These are phyloP conservation scores for Plotosus lineatus DNA, from an alignment of 2,113 vertebrate genomes.

Conservation along the genomic window DNA sequence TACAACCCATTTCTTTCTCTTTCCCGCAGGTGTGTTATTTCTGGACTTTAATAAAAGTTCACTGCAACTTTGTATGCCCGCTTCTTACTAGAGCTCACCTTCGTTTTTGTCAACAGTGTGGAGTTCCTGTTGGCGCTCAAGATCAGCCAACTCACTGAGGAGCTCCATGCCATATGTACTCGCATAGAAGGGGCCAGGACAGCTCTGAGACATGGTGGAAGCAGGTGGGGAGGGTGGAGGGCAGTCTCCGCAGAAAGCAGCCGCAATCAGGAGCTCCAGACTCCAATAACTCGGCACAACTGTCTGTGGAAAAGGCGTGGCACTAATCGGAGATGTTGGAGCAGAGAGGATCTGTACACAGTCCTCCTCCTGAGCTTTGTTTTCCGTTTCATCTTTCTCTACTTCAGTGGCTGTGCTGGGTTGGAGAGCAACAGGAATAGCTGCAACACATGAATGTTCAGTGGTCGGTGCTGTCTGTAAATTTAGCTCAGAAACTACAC, in stretches of 20 bases:
- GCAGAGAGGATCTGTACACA: neutral
- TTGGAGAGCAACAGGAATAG: constrained; percentile 17
- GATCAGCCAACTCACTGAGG: constrained; percentile 90
- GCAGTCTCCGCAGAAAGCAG: constrained; percentile 81
- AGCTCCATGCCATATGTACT: constrained; percentile 87
- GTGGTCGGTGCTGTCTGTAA: constrained; percentile 22
- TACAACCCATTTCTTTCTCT: neutral
- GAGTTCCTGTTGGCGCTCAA: constrained; percentile 79
- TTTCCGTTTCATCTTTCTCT: constrained; percentile 12
- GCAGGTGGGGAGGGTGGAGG: constrained; percentile 66
- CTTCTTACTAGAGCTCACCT: constrained; percentile 71
- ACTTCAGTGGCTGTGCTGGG: neutral
- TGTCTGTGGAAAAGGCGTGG: constrained; percentile 51
- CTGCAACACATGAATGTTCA: constrained; percentile 16
- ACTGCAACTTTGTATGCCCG: neutral
- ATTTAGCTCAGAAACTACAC: constrained; percentile 54
- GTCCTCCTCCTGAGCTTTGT: constrained; percentile 10
- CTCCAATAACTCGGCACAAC: constrained; percentile 76
- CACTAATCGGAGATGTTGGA: constrained; percentile 28
- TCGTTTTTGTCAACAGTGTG: constrained; percentile 62
- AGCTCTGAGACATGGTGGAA: constrained; percentile 55
- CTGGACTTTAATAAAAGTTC: neutral
- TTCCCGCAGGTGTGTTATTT: neutral
- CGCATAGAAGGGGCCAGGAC: constrained; percentile 60
- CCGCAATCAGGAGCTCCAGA: constrained; percentile 88